These are phyloP conservation scores for Sebastes baramenuke DNA, from an alignment of 2,797 vertebrate genomes.

Conservation along the genomic window DNA sequence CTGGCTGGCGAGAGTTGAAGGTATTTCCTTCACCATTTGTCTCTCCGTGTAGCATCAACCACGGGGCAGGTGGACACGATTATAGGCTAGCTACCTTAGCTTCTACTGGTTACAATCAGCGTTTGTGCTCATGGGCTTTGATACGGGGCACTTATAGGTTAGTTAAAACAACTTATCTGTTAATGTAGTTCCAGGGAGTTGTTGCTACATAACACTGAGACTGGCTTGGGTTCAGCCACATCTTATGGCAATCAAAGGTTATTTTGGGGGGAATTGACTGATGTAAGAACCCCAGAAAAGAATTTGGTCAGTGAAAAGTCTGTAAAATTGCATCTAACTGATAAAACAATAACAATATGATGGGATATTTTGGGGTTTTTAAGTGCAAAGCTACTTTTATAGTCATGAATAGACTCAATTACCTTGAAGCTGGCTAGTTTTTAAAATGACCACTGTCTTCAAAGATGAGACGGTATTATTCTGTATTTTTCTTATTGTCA, in stretches of 20 bases:
- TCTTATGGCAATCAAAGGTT: not conserved
- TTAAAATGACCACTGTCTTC: not conserved
- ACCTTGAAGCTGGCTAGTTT: not conserved
- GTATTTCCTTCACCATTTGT: constrained; percentile 17
- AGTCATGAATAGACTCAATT: not conserved
- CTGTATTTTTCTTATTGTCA: not conserved
- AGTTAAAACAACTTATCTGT: not conserved
- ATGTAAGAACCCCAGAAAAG: not conserved
- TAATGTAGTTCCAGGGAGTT: constrained; percentile 16
- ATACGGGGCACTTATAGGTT: not conserved
- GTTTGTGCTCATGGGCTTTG: constrained; percentile 9
- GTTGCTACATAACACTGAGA: not conserved
- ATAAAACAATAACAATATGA: not conserved
- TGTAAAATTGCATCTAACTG: not conserved
- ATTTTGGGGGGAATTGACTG: not conserved
- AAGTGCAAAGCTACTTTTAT: not conserved
- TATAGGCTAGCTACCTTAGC: constrained; percentile 1
- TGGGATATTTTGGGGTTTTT: not conserved
- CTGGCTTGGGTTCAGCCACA: not conserved
- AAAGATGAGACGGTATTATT: not conserved
- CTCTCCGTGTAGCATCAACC: constrained; percentile 13
- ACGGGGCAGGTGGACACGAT: not conserved
- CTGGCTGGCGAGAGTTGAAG: constrained; percentile 25
- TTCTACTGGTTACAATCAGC: not conserved
- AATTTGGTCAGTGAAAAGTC: not conserved